Conservation (phyloP, 1,140 invertebrate genomes). For the Pantala flavescens region DNA sequence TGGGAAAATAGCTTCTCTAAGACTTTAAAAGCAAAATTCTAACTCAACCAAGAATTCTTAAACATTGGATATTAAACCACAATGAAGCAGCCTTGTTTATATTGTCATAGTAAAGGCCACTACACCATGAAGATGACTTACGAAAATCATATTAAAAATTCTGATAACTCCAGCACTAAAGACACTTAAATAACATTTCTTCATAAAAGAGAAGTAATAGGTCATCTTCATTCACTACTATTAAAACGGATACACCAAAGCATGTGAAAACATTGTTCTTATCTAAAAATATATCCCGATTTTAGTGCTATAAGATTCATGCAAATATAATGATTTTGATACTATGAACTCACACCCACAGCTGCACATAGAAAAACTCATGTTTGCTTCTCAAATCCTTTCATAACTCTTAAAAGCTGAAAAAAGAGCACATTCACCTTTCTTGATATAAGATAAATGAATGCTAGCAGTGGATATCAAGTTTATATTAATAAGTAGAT, state of each 20-base stretch:
- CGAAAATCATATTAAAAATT: background rate
- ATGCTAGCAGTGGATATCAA: too few relatives aligned
- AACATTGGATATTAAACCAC: background rate
- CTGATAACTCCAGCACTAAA: background rate
- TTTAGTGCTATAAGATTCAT: background rate
- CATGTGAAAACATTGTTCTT: background rate
- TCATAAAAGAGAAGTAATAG: too few relatives aligned
- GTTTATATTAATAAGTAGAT: too few relatives aligned
- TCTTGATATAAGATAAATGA: too few relatives aligned
- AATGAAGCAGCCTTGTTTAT: background rate
- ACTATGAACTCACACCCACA: background rate
- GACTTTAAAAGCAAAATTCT: background rate
- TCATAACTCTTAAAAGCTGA: too few relatives aligned
- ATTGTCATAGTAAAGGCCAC: constrained; percentile 1
- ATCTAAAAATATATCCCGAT: background rate
- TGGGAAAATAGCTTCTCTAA: background rate
- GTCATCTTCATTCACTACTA: too few relatives aligned
- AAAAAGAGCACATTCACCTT: too few relatives aligned
- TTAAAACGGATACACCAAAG: background rate
- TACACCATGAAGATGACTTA: background rate
- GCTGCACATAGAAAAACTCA: too few relatives aligned
- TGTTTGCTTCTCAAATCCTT: too few relatives aligned
- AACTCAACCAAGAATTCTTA: background rate
- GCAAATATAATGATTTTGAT: background rate
- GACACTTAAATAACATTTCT: background rate